Evolutionary conservation across 2,888 invertebrate genomes (phyloP), one percentile per base, ranked within the genome.

Genomic region (Drosophila mettleri): DNA sequence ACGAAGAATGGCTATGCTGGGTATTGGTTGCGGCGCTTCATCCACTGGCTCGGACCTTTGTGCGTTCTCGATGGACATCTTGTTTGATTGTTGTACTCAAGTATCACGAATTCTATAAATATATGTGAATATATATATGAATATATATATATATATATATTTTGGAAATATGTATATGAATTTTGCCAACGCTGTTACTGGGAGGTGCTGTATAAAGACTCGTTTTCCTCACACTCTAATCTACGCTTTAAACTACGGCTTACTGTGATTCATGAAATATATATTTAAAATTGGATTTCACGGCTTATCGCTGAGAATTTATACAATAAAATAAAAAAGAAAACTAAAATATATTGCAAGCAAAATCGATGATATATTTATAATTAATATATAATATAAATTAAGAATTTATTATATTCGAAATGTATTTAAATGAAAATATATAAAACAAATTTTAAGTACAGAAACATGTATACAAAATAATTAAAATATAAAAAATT

Each of bases 151-250:
- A 8, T 41, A 8, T 9, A 10, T 24, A 48, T 38, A 31, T 54
- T 12, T 18, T 20, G 5, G 5, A 55, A 46, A 52, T 46, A 39
- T 39, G 18, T 61, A 33, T 61, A 38, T 52, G 38, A 52, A 33
- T 64, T 45, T 64, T 46, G 36, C 16, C 22, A 16, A 24, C 16
- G 34, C 34, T 12, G n/a, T 49, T 24, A 49, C 33, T 33, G 20
- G n/a, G 34, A 49, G 16, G n/a, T 49, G 34, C 22, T 16, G 3
- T 34, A 49, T n/a, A 16, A 10, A 24, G 2, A 7, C 10, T 16
- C 24, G 7, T 14, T 9, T 3, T 16, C 0, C n/a, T 34, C 14
- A 20, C 18, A 18, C 14, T 27, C 10, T 7, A 34, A 10, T 18
- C 36, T 18, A 34, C 10, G 16, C 7, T 18, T 41, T 10, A 2